These are phyloP conservation scores for Isurus oxyrinchus DNA, from an alignment of 2,113 vertebrate genomes.

Conservation along the genomic window DNA sequence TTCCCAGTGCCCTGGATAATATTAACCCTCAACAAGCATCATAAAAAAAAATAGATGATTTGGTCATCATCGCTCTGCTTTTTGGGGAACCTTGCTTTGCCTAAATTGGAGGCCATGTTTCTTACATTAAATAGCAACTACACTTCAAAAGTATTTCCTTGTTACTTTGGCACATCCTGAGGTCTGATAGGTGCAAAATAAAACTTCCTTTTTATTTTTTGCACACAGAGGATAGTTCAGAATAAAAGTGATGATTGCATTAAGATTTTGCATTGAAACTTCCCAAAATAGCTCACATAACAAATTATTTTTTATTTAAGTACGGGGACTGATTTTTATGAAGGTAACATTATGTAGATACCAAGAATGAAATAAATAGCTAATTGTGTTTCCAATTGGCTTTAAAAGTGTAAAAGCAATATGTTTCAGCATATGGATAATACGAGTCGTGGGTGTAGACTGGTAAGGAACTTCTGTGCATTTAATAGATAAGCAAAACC, in stretches of 20 bases:
- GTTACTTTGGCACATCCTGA: not conserved
- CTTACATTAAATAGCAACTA: not conserved
- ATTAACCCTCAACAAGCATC: not conserved
- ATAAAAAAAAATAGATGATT: not conserved
- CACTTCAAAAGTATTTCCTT: not conserved
- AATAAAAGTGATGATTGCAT: not conserved
- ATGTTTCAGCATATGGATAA: not conserved
- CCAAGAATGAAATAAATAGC: not conserved
- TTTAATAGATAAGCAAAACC: not conserved
- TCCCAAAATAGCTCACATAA: not conserved
- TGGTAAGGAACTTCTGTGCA: not conserved
- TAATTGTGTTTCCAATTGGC: not conserved
- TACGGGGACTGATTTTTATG: not conserved
- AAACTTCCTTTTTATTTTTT: not conserved
- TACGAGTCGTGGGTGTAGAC: not conserved
- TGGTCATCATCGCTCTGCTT: not conserved
- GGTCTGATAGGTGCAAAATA: not conserved
- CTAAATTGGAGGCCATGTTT: not conserved
- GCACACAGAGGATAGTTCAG: not conserved
- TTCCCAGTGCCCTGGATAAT: not conserved
- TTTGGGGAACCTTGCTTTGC: not conserved
- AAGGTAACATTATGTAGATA: not conserved
- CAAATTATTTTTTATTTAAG: not conserved
- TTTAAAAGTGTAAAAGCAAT: not conserved
- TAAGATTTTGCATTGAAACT: not conserved